A percentile compares a stretch with the other conserved stretches of the same genome.
These are phyloP conservation scores for Drosophila flavopinicola DNA, from an alignment of 2,888 invertebrate species.

Conservation along the genomic window DNA sequence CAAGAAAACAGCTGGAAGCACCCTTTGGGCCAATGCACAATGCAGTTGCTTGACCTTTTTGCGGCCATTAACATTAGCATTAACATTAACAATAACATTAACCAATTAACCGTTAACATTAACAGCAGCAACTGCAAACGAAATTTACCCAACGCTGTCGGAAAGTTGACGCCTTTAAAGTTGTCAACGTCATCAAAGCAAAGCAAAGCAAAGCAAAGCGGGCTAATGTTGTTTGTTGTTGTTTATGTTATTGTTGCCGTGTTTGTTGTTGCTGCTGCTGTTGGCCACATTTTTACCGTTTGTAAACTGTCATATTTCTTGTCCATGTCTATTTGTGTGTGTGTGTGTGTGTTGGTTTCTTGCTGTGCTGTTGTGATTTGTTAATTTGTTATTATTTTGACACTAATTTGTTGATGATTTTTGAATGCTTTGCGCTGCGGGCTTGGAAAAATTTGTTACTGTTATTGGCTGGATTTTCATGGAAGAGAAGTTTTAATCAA, in stretches of 20 bases:
- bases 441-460: constrained; percentile 46
- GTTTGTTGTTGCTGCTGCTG: constrained; percentile 28
- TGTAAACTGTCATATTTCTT: constrained; percentile 65
- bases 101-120: constrained; percentile 38
- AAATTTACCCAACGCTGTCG: constrained; percentile 32
- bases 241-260: constrained; percentile 11
- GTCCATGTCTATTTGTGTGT: background rate
- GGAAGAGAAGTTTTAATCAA: background rate
- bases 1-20: constrained; percentile 14
- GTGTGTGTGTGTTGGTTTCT: background rate
- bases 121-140: constrained; percentile 35
- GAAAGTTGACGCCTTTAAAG: constrained; percentile 57
- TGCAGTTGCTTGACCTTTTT: constrained; percentile 60
- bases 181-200: constrained; percentile 66
- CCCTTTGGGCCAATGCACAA: constrained; percentile 3
- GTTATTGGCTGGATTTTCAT: constrained; percentile 18
- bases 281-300: constrained; percentile 70
- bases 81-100: constrained; percentile 25
- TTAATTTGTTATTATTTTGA: constrained; percentile 76
- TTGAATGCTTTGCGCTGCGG: constrained; percentile 36
- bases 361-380: constrained; percentile 8
- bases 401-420: constrained; percentile 71
- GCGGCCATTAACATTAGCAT: constrained; percentile 19
- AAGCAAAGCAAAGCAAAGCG: constrained; percentile 22
- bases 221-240: constrained; percentile 44